Percentiles rank a stretch among this genome's conserved stretches.
Evolutionary conservation across 53 echinoderm and acorn worm species (phyloP).

Genomic region (Echinarachnius parma): DNA sequence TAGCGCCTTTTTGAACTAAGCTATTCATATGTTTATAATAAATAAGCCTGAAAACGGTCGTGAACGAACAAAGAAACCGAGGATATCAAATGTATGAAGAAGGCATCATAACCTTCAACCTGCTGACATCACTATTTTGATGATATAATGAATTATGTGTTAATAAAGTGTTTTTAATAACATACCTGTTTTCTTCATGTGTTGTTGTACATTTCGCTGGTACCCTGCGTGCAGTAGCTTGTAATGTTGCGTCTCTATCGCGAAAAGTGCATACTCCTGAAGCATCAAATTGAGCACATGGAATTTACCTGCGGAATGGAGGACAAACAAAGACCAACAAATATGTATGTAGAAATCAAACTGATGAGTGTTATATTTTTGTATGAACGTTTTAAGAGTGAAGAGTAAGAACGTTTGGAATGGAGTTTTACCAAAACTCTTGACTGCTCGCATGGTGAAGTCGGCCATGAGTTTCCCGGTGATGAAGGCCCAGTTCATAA

Average conservation of each 20-base stretch:
- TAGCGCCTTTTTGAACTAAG: background rate
- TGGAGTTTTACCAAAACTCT: constrained; percentile 69
- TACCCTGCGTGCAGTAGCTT: constrained; percentile 36
- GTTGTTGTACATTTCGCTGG: constrained; percentile 48
- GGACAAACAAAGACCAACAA: too few species aligned
- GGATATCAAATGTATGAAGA: too few species aligned
- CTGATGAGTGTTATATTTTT: too few species aligned
- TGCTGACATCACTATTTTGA: too few species aligned
- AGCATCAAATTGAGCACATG: constrained; percentile 71
- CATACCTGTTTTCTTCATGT: constrained; percentile 81
- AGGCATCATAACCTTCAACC: too few species aligned
- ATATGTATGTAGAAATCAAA: too few species aligned
- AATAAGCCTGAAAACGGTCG: background rate
- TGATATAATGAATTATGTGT: background rate
- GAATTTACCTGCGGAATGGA: constrained; percentile 46
- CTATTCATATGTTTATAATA: background rate
- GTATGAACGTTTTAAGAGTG: too few species aligned
- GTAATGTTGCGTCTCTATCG: constrained; percentile 67
- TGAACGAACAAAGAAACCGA: background rate
- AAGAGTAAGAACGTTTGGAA: background rate
- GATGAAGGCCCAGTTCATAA: constrained; percentile 68
- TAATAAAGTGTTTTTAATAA: background rate
- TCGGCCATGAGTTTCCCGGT: constrained; percentile 60
- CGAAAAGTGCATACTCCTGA: constrained; percentile 66
- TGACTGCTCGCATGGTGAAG: constrained; percentile 52